These are phyloP conservation scores for Phacellophora camtschatica DNA, from an alignment of 30 jellyfish, hydroid and myxozoan genomes.

Conservation along the genomic window DNA sequence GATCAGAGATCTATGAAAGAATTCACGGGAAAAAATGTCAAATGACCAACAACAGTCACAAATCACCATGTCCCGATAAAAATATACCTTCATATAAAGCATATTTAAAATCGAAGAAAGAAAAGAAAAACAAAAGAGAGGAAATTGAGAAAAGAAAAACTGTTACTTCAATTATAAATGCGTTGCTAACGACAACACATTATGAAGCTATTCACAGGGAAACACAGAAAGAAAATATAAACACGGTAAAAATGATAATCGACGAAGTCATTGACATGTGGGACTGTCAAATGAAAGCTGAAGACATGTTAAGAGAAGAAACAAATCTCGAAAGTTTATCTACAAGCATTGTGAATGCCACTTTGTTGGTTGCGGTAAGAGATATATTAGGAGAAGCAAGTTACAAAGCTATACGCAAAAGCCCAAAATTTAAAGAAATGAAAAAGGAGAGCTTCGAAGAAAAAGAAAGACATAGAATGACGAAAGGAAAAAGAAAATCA, in stretches of 20 bases:
- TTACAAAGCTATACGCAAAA: not conserved
- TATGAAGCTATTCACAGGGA: conserved; percentile 13
- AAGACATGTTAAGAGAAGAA: conserved; percentile 24
- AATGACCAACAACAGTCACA: not conserved
- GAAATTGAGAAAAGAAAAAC: not conserved
- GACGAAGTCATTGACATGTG: conserved; percentile 59
- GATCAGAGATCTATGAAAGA: conserved; percentile 27
- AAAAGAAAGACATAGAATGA: not conserved
- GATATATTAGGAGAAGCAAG: conserved; percentile 8
- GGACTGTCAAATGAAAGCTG: conserved; percentile 31
- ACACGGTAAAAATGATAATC: not conserved
- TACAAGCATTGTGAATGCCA: conserved; percentile 32
- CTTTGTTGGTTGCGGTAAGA: conserved; percentile 30
- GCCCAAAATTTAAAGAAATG: conserved; percentile 25
- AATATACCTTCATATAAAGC: conserved; percentile 66
- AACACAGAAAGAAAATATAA: not conserved
- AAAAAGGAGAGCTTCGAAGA: not conserved
- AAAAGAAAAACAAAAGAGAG: not conserved
- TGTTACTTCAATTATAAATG: not conserved
- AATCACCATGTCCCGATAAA: conserved; percentile 5
- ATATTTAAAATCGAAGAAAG: not conserved
- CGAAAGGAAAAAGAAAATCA: not conserved
- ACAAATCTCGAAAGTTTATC: conserved; percentile 7
- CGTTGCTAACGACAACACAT: not conserved
- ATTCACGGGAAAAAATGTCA: not conserved